Percentiles rank a stretch among this genome's conserved stretches.
These are phyloP conservation scores for Maccullochella peelii DNA, from an alignment of 2,113 vertebrate genomes.

Conservation along the genomic window DNA sequence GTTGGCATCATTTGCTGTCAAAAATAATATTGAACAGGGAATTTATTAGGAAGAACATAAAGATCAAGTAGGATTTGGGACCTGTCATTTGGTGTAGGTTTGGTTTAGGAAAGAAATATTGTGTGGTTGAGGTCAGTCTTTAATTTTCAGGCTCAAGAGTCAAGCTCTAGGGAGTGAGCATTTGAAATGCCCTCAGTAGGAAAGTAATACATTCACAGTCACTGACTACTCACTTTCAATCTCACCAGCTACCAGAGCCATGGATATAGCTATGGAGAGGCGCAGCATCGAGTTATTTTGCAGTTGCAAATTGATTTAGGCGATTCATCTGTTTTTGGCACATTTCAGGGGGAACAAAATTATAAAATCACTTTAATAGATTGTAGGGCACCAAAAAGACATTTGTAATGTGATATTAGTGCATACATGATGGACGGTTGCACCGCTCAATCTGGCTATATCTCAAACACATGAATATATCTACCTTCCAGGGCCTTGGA, in stretches of 20 bases:
- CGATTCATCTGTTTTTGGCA: constrained; percentile 58
- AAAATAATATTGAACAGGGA: constrained; percentile 17
- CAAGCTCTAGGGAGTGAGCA: constrained; percentile 42
- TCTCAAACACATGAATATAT: constrained; percentile 53
- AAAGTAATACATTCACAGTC: constrained; percentile 64
- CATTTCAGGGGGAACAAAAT: constrained; percentile 47
- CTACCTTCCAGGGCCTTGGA: constrained; percentile 41
- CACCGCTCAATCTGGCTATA: constrained; percentile 9
- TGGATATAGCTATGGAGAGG: constrained; percentile 41
- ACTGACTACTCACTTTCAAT: constrained; percentile 60
- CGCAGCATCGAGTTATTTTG: constrained; percentile 42
- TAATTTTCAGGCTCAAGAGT: constrained; percentile 59
- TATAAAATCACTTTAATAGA: constrained; percentile 49
- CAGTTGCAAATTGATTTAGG: constrained; percentile 56
- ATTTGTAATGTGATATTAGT: constrained; percentile 41
- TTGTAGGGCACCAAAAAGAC: constrained; percentile 38
- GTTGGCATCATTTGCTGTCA: constrained; percentile 25
- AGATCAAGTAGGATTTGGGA: constrained; percentile 8
- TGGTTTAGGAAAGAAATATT: constrained; percentile 26
- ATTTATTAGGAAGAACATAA: constrained; percentile 35
- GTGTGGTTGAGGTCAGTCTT: constrained; percentile 37
- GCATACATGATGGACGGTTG: constrained; percentile 34
- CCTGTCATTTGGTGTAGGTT: constrained; percentile 15
- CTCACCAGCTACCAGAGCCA: constrained; percentile 31
- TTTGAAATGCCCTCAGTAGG: constrained; percentile 35